phyloP scores from a whole-genome alignment of 2,797 vertebrate genomes.

The Pelochelys cantorii region DNA sequence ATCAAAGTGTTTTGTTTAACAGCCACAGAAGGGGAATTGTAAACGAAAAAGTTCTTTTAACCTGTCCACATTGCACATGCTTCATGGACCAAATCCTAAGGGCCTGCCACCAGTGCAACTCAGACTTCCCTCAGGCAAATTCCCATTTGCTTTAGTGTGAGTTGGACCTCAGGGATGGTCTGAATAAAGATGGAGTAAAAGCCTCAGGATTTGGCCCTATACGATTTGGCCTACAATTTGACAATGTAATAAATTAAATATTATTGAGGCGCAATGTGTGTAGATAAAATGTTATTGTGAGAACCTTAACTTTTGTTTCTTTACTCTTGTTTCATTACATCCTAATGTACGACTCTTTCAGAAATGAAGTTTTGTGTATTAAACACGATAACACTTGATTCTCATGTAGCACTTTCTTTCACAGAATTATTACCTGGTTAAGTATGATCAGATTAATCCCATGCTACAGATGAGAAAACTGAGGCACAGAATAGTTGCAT shows the following conservation, averaged over 20 bases:
- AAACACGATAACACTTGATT: not conserved
- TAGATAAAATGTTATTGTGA: not conserved
- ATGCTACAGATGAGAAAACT: not conserved
- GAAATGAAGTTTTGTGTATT: not conserved
- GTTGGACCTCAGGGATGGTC: not conserved
- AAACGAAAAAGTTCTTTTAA: not conserved
- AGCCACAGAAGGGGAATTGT: not conserved
- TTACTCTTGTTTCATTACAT: not conserved
- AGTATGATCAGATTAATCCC: not conserved
- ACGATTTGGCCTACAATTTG: not conserved
- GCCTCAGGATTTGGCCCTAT: not conserved
- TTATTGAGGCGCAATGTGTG: not conserved
- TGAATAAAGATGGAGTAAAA: not conserved
- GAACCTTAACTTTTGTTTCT: not conserved
- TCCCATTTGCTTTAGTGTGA: not conserved
- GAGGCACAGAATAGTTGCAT: not conserved
- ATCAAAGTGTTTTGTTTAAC: not conserved
- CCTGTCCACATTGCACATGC: accelerated
- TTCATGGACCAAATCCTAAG: not conserved
- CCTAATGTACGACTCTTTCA: not conserved
- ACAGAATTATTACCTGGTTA: not conserved
- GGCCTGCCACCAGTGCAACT: not conserved
- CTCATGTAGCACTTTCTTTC: not conserved
- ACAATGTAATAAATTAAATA: not conserved
- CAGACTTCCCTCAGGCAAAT: not conserved